A percentile compares a stretch with the other conserved stretches of the same genome.
Evolutionary conservation across 2,113 vertebrate genomes (phyloP).

Genomic region (Tauraco erythrolophus): DNA sequence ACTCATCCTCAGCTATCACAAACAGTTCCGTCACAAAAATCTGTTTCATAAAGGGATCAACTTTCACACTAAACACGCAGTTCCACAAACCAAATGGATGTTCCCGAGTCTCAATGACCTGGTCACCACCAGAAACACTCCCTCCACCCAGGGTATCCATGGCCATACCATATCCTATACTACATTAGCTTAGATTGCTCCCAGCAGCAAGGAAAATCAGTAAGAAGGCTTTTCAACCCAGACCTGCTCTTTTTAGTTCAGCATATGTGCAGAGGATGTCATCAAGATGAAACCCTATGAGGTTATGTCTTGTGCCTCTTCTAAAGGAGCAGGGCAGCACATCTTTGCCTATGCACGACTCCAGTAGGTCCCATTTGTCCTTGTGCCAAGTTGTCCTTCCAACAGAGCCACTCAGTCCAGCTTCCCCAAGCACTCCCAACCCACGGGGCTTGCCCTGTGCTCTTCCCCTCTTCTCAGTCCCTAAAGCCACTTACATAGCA

Average conservation of each 20-base stretch:
- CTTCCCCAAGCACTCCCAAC: not conserved
- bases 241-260: no score
- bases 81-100: not conserved
- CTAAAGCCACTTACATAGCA: not conserved
- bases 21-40: not conserved
- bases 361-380: not conserved
- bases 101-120: not conserved
- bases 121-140: not conserved
- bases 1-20: not conserved
- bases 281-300: not conserved
- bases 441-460: not conserved
- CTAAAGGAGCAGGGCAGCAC: not conserved
- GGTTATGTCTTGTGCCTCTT: not conserved
- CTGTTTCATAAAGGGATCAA: not conserved
- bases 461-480: not conserved
- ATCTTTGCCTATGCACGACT: not conserved
- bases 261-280: not conserved
- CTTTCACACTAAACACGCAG: fast-evolving
- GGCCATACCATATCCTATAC: not conserved
- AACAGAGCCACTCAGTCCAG: not conserved
- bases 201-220: not conserved
- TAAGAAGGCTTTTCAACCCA: not conserved
- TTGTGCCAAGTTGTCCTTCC: not conserved
- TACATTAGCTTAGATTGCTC: not conserved
- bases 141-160: not conserved